Base-by-base conservation (phyloP, 2,888 invertebrate species). In the Branchellion lobata region DNA sequence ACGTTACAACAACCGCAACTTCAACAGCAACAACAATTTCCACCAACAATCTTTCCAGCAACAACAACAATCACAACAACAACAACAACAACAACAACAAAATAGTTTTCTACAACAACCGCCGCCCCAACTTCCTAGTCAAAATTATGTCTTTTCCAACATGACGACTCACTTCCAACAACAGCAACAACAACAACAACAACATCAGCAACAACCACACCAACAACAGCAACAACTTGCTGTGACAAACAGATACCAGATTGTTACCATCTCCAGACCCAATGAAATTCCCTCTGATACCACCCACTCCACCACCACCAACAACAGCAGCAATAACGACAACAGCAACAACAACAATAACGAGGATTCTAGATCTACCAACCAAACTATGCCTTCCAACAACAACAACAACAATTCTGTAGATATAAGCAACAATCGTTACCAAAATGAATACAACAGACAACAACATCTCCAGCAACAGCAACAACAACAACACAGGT, bases 131-230 rank as follows among this genome's bases (percentile, higher is more conserved):
- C 21, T 57, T 24, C 61, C 21, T 24, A 57, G 24, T 24, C 61
- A 57, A n/a, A 57, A n/a, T n/a, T 57, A 57, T n/a, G 61, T 57
- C n/a, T 57, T 57, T 57, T 57, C 61, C n/a, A 57, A 57, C 61
- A 57, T 57, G 11, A 24, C 61, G 8, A 57, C 61, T 24, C 61
- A 57, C 24, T 57, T 57, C 24, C 61, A 57, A 24, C 61, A 57
- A 57, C 61, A 57, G 21, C 61, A 57, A 18, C 61, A 18, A 57
- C 61, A 8, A 57, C 61, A 57, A 24, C 61, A 57, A 18, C 61
- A 18, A 3, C 61, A 57, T 24, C 61, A 57, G n/a, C 61, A 57
- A n/a, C 61, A 57, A 57, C 8, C n/a, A n/a, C 47, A 47, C 47
- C 61, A 18, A 24, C 61, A 57, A n/a, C 61, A 8, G n/a, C 61